Base-by-base conservation (phyloP, 2,797 vertebrate species). In the Decapterus maruadsi region DNA sequence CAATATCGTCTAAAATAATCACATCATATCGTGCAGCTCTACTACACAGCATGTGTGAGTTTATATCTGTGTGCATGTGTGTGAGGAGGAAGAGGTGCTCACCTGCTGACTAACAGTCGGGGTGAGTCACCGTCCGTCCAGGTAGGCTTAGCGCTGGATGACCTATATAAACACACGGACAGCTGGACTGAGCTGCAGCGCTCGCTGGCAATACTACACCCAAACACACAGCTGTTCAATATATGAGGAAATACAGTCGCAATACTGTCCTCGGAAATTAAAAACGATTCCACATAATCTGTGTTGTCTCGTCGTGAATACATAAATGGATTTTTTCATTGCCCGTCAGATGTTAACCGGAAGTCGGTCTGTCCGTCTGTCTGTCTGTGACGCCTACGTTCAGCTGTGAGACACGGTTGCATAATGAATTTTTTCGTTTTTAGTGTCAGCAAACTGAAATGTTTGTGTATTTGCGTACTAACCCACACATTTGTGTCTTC, bases 101-200 rank as follows among this genome's bases (percentile, higher is more conserved):
- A 87, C 79, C 82, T 88, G 90, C 82, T 89, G 78, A 88, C 57
- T 83, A 82, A 83, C 83, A 84, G 79, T 64, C 17, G 17, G 76
- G 63, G 61, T 89, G 86, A 89, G 75, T 87, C 84, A 71, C 62
- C 38, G 8, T 76, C 62, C 38, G 8, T 76, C 42, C 82, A 90
- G 87, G 89, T 89, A 80, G 75, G 89, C 83, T 91, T 88, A 90
- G 69, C 17, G 51, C 63, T 53, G 78, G 53, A 73, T 89, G 92
- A 92, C 92, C 90, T 68, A 89, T 50, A 90, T 90, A 86, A 79
- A 82, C 71, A 86, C 61, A 72, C 45, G 26, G 81, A 85, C 89
- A 83, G 77, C 77, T 90, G 87, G 84, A 81, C 72, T 31, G 31
- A 56, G 66, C 59, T 31, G 36, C 42, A 54, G 67, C 26, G 43